Evolutionary conservation across 1,140 invertebrate genomes (phyloP).

Genomic region (Drosophila melanica): DNA sequence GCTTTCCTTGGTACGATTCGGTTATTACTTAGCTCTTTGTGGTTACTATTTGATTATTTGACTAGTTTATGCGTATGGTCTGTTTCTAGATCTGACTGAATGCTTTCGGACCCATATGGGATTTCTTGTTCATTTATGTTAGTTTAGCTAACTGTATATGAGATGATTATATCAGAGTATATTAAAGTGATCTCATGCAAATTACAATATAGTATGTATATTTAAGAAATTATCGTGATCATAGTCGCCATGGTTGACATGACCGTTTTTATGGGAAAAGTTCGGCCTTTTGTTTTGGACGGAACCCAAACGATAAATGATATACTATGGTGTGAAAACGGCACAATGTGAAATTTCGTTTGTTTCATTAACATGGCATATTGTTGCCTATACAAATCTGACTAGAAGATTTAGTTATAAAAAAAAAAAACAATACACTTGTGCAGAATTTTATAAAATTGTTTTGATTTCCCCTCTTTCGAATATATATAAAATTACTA

Average conservation of each 20-base stretch:
- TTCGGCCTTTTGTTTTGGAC: slow-evolving; percentile 55
- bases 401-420: slow-evolving; percentile 29
- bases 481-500: slow-evolving; percentile 6
- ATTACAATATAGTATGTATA: slow-evolving; percentile 3
- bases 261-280: slow-evolving; percentile 10
- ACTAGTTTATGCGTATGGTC: slow-evolving; percentile 70
- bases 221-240: slow-evolving; percentile 4
- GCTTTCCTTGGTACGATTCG: slow-evolving; percentile 28
- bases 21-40: slow-evolving; percentile 26
- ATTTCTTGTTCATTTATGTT: slow-evolving; percentile 31
- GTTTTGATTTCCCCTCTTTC: background rate
- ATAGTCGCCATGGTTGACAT: background rate
- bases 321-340: slow-evolving; percentile 32
- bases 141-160: slow-evolving; percentile 1
- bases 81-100: slow-evolving; percentile 25
- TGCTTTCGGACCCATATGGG: slow-evolving; percentile 72
- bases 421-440: background rate
- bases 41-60: slow-evolving; percentile 41
- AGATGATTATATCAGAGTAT: slow-evolving; percentile 27
- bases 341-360: slow-evolving; percentile 35
- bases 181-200: slow-evolving; percentile 27
- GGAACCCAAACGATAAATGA: slow-evolving; percentile 63
- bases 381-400: slow-evolving; percentile 20
- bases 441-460: slow-evolving; percentile 27
- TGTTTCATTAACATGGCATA: background rate